Conservation (phyloP, 2,113 vertebrate species). For the Nematolebias whitei region DNA sequence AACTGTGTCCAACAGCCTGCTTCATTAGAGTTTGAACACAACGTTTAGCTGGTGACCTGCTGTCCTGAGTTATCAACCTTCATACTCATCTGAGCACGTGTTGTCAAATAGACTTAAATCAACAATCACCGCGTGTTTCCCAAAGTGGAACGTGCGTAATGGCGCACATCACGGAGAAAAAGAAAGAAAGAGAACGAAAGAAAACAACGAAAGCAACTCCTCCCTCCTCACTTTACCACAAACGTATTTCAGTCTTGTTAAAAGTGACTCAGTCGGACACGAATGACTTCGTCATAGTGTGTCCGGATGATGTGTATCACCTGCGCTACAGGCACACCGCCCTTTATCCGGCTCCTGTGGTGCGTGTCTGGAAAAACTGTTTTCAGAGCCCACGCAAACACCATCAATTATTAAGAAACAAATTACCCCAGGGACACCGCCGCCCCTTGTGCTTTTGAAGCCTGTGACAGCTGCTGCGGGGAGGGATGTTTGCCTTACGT, state of each 20-base stretch:
- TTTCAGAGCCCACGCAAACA: slow-evolving; percentile 78
- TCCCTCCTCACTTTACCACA: background rate
- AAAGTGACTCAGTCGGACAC: slow-evolving; percentile 70
- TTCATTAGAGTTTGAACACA: slow-evolving; percentile 11
- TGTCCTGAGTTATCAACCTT: background rate
- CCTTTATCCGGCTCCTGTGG: slow-evolving; percentile 68
- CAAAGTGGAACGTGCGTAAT: slow-evolving; percentile 69
- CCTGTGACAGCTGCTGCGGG: slow-evolving; percentile 59
- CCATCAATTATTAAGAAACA: slow-evolving; percentile 81
- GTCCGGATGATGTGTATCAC: slow-evolving; percentile 69
- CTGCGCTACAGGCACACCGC: slow-evolving; percentile 63
- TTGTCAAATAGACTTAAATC: slow-evolving; percentile 34
- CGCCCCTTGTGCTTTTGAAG: slow-evolving; percentile 58
- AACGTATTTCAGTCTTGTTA: slow-evolving; percentile 57
- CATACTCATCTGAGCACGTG: slow-evolving; percentile 34
- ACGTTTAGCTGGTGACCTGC: background rate
- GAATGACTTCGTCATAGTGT: slow-evolving; percentile 60
- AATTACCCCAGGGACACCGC: slow-evolving; percentile 70
- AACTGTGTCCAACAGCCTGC: background rate
- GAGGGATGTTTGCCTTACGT: slow-evolving; percentile 41
- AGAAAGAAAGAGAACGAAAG: slow-evolving; percentile 29
- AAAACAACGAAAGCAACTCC: slow-evolving; percentile 40
- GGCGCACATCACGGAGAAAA: slow-evolving; percentile 50
- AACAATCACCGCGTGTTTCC: slow-evolving; percentile 39
- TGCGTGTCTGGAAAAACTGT: slow-evolving; percentile 80